These are phyloP conservation scores for Anhinga anhinga DNA, from an alignment of 2,113 vertebrate genomes.

Conservation along the genomic window DNA sequence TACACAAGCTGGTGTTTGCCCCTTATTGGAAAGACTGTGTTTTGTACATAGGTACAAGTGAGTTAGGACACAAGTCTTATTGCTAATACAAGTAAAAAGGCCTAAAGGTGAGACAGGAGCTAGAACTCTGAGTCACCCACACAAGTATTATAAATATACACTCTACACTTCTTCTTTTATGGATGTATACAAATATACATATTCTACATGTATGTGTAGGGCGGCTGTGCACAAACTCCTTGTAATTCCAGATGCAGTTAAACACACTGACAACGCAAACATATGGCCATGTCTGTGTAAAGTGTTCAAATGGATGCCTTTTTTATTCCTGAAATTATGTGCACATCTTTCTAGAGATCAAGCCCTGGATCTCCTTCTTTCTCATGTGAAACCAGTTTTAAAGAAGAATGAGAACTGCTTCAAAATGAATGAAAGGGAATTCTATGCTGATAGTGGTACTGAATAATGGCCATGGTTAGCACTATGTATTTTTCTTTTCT, in stretches of 20 bases:
- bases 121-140: background rate
- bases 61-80: background rate
- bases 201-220: accelerated
- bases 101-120: background rate
- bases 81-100: background rate
- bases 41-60: background rate
- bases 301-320: background rate
- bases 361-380: background rate
- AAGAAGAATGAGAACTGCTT: background rate
- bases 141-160: background rate
- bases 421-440: background rate
- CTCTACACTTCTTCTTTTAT: background rate
- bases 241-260: background rate
- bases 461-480: background rate
- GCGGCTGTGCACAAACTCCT: background rate
- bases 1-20: background rate
- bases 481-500: background rate
- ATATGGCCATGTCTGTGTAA: background rate
- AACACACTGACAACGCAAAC: background rate
- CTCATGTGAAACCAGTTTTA: background rate
- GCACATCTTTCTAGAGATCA: background rate
- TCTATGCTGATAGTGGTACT: background rate
- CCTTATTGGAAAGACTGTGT: background rate
- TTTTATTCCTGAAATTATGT: background rate
- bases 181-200: background rate